These are phyloP conservation scores for Crocuta crocuta DNA, from an alignment of 2,113 vertebrate species.

Conservation along the genomic window DNA sequence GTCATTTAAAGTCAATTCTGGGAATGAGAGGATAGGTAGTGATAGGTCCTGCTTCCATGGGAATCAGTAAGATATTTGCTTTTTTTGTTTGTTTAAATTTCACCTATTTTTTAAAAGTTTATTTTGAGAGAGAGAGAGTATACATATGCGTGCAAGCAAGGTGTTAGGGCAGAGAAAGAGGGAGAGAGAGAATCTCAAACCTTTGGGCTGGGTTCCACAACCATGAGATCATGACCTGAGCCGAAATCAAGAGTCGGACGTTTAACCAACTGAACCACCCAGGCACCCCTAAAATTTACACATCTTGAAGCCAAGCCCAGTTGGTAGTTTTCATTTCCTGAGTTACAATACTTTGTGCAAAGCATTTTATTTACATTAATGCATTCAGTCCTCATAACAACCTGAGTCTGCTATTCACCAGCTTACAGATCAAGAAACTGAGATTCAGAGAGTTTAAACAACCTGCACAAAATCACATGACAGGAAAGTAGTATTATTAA, in stretches of 20 bases:
- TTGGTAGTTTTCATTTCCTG: slow-evolving; percentile 39
- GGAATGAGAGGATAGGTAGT: not conserved
- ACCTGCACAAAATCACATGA: slow-evolving; percentile 7
- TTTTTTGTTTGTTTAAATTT: slow-evolving; percentile 24
- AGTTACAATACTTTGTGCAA: not conserved
- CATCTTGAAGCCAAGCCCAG: not conserved
- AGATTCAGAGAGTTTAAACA: not conserved
- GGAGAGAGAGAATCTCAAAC: no score
- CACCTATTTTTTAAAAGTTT: not conserved
- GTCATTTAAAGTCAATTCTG: not conserved
- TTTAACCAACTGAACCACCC: no score
- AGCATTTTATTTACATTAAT: slow-evolving; percentile 34
- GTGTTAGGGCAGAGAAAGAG: no score
- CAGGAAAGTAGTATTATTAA: not conserved
- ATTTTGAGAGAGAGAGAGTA: no score
- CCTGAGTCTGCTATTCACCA: not conserved
- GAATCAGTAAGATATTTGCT: slow-evolving; percentile 10
- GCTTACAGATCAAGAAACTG: slow-evolving; percentile 18
- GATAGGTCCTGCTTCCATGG: not conserved
- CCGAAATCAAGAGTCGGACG: no score
- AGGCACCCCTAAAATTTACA: not conserved
- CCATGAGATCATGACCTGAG: no score
- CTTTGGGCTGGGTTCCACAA: no score
- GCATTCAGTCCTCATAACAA: not conserved
- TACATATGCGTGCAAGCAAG: no score